phyloP scores from a whole-genome alignment of 1,140 invertebrate species.

The Cherax quadricarinatus region DNA sequence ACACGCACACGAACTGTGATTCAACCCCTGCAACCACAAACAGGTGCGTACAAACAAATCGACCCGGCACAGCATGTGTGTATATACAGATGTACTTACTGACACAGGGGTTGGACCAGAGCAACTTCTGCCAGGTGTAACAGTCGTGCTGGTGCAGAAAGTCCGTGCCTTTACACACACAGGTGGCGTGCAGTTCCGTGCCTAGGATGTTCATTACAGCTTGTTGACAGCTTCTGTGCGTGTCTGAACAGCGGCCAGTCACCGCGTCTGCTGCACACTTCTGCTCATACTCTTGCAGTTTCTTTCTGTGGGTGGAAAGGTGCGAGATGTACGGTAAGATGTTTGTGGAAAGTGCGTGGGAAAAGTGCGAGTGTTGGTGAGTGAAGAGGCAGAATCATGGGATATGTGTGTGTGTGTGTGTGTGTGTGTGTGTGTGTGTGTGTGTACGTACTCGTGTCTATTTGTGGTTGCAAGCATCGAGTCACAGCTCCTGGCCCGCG shows the following conservation, averaged over 20 bases:
- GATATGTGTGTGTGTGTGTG: no score
- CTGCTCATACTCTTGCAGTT: conserved; percentile 91
- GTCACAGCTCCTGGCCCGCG: no score
- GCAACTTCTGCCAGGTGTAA: conserved; percentile 89
- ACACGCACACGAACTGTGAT: no score
- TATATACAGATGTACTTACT: conserved; percentile 81
- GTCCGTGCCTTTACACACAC: conserved; percentile 84
- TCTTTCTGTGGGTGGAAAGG: conserved; percentile 77
- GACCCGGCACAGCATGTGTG: no score
- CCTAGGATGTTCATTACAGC: conserved; percentile 91
- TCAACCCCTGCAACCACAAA: no score
- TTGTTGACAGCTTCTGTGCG: conserved; percentile 85
- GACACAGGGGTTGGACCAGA: conserved; percentile 94
- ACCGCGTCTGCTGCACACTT: conserved; percentile 92
- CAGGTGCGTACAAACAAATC: no score
- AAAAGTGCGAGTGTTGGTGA: no score
- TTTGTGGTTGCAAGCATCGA: no score
- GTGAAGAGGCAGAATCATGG: no score
- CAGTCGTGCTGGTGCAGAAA: conserved; percentile 88
- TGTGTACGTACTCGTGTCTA: no score
- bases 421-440: no score
- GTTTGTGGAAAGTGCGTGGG: no score
- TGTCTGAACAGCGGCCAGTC: conserved; percentile 90
- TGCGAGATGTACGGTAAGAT: background rate
- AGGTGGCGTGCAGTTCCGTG: conserved; percentile 88